Evolutionary conservation across 2,888 invertebrate species (phyloP), one percentile per base, ranked within the genome.

Genomic region (Baronia brevicornis): DNA sequence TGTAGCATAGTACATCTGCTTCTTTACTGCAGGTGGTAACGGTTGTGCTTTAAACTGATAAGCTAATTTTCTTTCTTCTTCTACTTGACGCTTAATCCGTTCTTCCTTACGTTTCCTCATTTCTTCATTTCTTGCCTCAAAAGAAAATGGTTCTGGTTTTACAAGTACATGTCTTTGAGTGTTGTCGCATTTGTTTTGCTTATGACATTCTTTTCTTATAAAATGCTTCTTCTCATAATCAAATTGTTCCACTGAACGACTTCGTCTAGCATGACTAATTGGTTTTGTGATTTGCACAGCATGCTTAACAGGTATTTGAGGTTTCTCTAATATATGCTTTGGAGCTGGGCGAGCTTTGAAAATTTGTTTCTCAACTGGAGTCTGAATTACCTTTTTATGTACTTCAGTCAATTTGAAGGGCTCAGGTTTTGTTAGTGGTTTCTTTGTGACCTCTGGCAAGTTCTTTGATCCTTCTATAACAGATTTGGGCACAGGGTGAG

Each of bases 21-120:
- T 86, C 53, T 50, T 86, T 48, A 66, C 77, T 46, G 46, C 67
- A n/a, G 57, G 60, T 0, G 92, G 92, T 6, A 89, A 57, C 0
- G 91, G 91, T 28, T 89, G 88, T 0, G 93, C 93, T 62, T 90
- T 90, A 51, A 93, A 93, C 43, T 87, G 86, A 1, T 86, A 70
- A 0, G 86, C 80, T 57, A 88, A 87, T 46, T 86, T 89, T 22
- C 86, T 80, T 38, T 88, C 87, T 41, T 82, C 75, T 37, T 90
- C 88, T 9, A 88, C 56, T 36, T 85, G 71, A 41, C 86, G 82
- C 41, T 87, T 85, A 4, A 91, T 86, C 45, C 84, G 84, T 47
- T 89, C 86, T 41, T 91, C 89, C 43, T 87, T 88, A 33, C 84
- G 87, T 21, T 77, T 72, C 28, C 79, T 71, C 12, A 87, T 48